A percentile compares a stretch with the other conserved stretches of the same genome.
phyloP scores from a whole-genome alignment of 2,888 invertebrate species.

The Hyposoter dolosus region DNA sequence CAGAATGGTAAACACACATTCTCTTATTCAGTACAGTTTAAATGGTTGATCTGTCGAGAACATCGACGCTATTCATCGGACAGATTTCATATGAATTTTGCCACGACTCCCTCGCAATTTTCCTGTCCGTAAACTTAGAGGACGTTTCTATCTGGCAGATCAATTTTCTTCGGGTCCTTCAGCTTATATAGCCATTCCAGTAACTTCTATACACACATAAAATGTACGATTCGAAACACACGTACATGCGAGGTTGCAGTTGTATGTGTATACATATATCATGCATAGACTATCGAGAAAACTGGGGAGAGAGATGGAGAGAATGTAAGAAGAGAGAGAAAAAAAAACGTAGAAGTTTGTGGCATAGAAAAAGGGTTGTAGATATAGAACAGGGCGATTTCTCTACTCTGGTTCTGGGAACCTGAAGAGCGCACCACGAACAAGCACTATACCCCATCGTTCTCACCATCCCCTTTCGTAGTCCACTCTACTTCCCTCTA shows the following conservation, averaged over 20 bases:
- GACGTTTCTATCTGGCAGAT: conserved; percentile 83
- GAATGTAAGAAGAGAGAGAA: conserved; percentile 46
- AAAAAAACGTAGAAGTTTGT: conserved; percentile 44
- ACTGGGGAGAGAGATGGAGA: conserved; percentile 13
- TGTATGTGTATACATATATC: conserved; percentile 19
- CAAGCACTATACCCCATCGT: conserved; percentile 53
- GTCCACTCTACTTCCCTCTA: conserved; percentile 59
- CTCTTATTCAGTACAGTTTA: conserved; percentile 75
- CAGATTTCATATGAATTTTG: conserved; percentile 82
- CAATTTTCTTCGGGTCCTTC: conserved; percentile 78
- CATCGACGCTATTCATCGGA: conserved; percentile 29
- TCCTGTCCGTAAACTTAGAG: conserved; percentile 79
- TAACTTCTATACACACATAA: conserved; percentile 23
- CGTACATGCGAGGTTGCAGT: neutral
- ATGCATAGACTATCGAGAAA: conserved; percentile 52
- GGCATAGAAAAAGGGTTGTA: conserved; percentile 23
- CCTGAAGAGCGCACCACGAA: conserved; percentile 26
- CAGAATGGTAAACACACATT: neutral
- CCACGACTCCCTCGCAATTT: conserved; percentile 54
- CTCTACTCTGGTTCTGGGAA: conserved; percentile 51
- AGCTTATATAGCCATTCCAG: conserved; percentile 53
- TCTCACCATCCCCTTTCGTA: conserved; percentile 56
- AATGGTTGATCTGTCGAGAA: conserved; percentile 28
- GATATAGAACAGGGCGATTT: conserved; percentile 50
- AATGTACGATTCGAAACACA: neutral